These are phyloP conservation scores for Eptesicus fuscus DNA, from an alignment of 2,113 vertebrate genomes.

Conservation along the genomic window DNA sequence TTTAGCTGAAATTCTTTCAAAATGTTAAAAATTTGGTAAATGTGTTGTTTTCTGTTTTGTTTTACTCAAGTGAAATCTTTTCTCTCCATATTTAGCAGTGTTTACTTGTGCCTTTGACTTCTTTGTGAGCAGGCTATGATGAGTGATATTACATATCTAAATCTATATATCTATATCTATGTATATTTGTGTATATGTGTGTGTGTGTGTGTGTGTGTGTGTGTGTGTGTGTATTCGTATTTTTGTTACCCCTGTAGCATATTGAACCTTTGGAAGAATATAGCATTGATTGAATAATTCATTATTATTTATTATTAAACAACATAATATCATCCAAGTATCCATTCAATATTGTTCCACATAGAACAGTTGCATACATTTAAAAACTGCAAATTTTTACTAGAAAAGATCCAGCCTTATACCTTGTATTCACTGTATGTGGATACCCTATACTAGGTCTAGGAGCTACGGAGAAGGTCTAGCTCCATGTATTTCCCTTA, in stretches of 20 bases:
- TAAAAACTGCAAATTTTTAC: neutral
- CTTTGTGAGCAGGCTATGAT: neutral
- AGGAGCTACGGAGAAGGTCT: neutral
- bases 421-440: neutral
- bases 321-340: neutral
- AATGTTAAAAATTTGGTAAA: neutral
- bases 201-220: neutral
- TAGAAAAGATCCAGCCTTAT: neutral
- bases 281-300: neutral
- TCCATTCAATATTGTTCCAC: neutral
- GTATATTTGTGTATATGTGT: neutral
- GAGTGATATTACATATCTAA: neutral
- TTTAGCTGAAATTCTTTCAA: neutral
- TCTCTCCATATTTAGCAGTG: neutral
- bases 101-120: slow-evolving; percentile 22
- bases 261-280: neutral
- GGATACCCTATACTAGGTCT: neutral
- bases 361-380: neutral
- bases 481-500: neutral
- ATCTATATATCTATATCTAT: neutral
- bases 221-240: neutral
- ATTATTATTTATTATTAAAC: slow-evolving; percentile 23
- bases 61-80: neutral
- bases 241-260: neutral
- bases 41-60: neutral